Evolutionary conservation across 2,797 vertebrate species (phyloP).

Genomic region (Psittacula echo): DNA sequence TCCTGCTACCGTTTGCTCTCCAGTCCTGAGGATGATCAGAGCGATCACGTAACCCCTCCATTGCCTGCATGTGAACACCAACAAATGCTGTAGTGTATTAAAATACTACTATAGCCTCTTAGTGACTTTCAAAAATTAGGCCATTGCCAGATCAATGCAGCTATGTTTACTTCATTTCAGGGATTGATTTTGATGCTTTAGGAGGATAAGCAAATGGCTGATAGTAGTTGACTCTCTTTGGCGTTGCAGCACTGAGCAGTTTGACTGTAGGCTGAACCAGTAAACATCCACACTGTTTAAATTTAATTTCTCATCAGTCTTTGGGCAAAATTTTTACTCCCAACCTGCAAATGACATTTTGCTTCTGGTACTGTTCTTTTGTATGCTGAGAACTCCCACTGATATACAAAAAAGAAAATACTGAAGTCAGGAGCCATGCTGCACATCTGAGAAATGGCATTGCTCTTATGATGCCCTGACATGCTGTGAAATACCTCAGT

Average conservation of each 20-base stretch:
- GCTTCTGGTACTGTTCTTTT: not conserved
- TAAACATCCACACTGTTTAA: not conserved
- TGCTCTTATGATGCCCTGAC: not conserved
- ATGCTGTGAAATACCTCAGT: not conserved
- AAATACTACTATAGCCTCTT: constrained; percentile 25
- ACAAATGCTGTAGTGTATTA: constrained; percentile 25
- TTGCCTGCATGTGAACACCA: not conserved
- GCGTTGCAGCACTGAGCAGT: not conserved
- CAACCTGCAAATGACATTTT: not conserved
- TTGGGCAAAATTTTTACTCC: not conserved
- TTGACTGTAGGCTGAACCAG: not conserved
- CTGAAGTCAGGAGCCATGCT: not conserved
- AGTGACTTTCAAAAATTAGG: constrained; percentile 48
- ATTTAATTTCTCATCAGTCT: constrained; percentile 33
- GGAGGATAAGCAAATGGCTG: constrained; percentile 36
- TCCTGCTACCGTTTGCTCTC: not conserved
- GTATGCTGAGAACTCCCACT: not conserved
- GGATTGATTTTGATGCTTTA: constrained; percentile 46
- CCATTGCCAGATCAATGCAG: constrained; percentile 42
- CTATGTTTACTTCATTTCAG: constrained; percentile 34
- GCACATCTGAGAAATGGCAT: not conserved
- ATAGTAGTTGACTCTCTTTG: not conserved
- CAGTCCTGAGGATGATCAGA: not conserved
- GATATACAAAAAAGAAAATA: not conserved
- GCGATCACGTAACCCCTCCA: not conserved